Percentiles rank a stretch among this genome's conserved stretches.
These are phyloP conservation scores for Smittia sp. DNA, from an alignment of 2,888 invertebrate species.

Conservation along the genomic window DNA sequence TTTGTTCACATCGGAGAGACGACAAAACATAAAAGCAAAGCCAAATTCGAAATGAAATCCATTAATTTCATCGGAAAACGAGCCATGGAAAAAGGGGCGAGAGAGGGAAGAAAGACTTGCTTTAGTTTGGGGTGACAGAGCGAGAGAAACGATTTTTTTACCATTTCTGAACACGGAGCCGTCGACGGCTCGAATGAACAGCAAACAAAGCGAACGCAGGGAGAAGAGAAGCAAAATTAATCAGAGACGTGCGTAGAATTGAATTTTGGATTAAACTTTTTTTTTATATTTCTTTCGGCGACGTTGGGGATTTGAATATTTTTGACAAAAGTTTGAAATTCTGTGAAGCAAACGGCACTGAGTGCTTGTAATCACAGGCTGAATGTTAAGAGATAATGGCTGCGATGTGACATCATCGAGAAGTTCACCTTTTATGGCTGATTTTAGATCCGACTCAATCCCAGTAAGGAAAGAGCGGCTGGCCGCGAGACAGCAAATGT, in stretches of 20 bases:
- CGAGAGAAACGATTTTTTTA: neutral
- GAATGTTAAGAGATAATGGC: neutral
- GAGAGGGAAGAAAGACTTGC: constrained; percentile 6
- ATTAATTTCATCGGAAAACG: constrained; percentile 17
- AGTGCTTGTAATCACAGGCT: neutral
- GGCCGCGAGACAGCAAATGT: too few relatives aligned
- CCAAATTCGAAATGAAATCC: constrained; percentile 23
- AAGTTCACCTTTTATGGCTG: neutral
- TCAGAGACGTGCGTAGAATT: constrained; percentile 39
- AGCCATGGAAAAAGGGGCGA: constrained; percentile 9
- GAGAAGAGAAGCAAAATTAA: constrained; percentile 22
- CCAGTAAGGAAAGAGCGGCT: too few relatives aligned
- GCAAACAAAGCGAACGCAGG: constrained; percentile 7
- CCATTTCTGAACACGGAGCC: constrained; percentile 32
- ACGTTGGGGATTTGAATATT: neutral
- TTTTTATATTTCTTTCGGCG: neutral
- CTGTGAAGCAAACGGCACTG: neutral
- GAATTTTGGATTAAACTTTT: constrained; percentile 25
- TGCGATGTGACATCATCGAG: neutral
- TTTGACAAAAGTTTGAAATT: constrained; percentile 11
- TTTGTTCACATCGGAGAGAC: neutral
- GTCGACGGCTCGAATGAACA: constrained; percentile 30
- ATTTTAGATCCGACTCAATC: too few relatives aligned
- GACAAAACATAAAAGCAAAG: constrained; percentile 16
- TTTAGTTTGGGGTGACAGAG: constrained; percentile 5